Evolutionary conservation across 2,888 invertebrate species (phyloP).

Genomic region (Rhorus exstirpatorius): DNA sequence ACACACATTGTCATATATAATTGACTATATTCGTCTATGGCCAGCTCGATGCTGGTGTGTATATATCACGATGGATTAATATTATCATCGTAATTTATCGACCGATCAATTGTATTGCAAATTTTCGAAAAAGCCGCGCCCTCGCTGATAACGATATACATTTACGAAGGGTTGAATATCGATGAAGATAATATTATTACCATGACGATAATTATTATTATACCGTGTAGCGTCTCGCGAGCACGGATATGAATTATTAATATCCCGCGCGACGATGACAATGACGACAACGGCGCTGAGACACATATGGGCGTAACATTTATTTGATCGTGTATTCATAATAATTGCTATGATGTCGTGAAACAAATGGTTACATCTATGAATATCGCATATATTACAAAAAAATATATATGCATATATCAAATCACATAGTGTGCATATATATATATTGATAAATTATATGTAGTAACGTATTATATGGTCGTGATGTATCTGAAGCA

Average conservation of each 20-base stretch:
- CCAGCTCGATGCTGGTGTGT: background rate
- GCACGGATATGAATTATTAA: constrained; percentile 3
- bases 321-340: constrained; percentile 32
- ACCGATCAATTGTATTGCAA: constrained; percentile 24
- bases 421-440: background rate
- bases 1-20: constrained; percentile 14
- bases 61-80: background rate
- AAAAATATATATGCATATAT: constrained; percentile 18
- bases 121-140: constrained; percentile 1
- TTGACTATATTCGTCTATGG: constrained; percentile 36
- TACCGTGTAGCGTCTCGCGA: background rate
- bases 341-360: constrained; percentile 41
- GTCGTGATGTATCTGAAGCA: constrained; percentile 73
- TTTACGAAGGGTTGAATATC: constrained; percentile 1
- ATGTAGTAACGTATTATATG: constrained; percentile 69
- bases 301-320: background rate
- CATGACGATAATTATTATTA: background rate
- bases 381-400: constrained; percentile 18
- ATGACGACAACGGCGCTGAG: constrained; percentile 2
- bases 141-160: constrained; percentile 20
- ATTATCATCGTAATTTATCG: constrained; percentile 34
- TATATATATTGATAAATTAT: constrained; percentile 20
- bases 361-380: constrained; percentile 28
- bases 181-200: constrained; percentile 4
- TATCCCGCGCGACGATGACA: background rate